Conservation (phyloP, 2,888 invertebrate species). For the Dryobotodes eremita region DNA sequence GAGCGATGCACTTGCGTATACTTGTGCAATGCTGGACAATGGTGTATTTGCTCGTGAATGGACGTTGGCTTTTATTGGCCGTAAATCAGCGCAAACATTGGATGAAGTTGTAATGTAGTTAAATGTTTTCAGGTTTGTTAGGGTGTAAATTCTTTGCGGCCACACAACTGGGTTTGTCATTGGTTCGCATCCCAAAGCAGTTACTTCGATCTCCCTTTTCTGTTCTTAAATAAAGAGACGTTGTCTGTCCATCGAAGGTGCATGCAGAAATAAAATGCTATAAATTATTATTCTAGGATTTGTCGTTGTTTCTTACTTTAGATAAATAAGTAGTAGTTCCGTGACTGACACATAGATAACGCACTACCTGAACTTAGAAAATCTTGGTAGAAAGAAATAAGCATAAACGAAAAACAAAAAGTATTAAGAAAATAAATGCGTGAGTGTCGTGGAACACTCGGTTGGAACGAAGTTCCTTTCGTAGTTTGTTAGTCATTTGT, state of each 20-base stretch:
- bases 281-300: background rate
- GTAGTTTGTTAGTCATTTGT: too few relatives aligned
- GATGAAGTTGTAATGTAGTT: background rate
- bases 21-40: constrained; percentile 36
- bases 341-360: background rate
- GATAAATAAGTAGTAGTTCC: background rate
- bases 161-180: background rate
- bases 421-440: background rate
- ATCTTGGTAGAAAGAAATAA: background rate
- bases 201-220: background rate
- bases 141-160: background rate
- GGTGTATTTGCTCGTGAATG: constrained; percentile 30
- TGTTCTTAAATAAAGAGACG: background rate
- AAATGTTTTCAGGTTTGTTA: constrained; percentile 3
- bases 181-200: background rate
- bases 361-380: background rate
- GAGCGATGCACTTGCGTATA: constrained; percentile 67
- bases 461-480: too few relatives aligned
- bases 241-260: background rate
- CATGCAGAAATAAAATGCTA: background rate
- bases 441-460: too few relatives aligned
- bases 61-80: constrained; percentile 40
- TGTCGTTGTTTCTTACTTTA: background rate
- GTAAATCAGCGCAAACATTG: constrained; percentile 25
- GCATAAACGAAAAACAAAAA: background rate